These are phyloP conservation scores for Eulemur rufifrons DNA, from an alignment of 2,113 vertebrate species.

Conservation along the genomic window DNA sequence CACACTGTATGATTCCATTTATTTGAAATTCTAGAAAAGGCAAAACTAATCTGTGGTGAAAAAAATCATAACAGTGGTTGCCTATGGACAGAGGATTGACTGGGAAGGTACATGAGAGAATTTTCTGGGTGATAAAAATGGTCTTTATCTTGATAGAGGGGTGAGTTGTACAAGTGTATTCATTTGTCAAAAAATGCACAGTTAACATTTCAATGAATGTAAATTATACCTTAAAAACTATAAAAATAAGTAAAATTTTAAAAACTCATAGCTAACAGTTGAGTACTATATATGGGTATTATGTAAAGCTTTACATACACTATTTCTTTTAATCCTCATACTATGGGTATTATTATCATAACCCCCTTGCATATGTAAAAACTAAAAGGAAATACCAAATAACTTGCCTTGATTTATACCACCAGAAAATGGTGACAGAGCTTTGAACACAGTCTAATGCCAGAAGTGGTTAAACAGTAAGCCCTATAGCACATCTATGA, in stretches of 20 bases:
- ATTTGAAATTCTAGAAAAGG: conserved; percentile 47
- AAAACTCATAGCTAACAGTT: neutral
- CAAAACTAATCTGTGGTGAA: neutral
- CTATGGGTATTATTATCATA: neutral
- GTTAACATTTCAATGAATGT: neutral
- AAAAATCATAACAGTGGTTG: neutral
- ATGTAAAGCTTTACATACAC: neutral
- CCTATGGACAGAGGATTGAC: neutral
- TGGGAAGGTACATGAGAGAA: neutral
- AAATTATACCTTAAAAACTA: neutral
- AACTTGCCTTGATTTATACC: neutral
- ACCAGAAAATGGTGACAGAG: neutral
- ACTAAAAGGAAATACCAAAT: neutral
- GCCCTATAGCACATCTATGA: neutral
- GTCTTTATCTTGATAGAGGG: neutral
- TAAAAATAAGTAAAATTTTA: neutral
- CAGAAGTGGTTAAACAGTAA: neutral
- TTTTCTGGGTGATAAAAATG: neutral
- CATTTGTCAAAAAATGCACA: neutral
- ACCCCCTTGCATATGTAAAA: neutral
- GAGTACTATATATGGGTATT: neutral
- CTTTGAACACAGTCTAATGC: neutral
- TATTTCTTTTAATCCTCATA: neutral
- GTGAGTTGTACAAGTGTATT: neutral
- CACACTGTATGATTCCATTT: neutral